Percentiles rank a stretch among this genome's conserved stretches.
Evolutionary conservation across 2,888 invertebrate genomes (phyloP).

Genomic region (Margaritifera margaritifera): DNA sequence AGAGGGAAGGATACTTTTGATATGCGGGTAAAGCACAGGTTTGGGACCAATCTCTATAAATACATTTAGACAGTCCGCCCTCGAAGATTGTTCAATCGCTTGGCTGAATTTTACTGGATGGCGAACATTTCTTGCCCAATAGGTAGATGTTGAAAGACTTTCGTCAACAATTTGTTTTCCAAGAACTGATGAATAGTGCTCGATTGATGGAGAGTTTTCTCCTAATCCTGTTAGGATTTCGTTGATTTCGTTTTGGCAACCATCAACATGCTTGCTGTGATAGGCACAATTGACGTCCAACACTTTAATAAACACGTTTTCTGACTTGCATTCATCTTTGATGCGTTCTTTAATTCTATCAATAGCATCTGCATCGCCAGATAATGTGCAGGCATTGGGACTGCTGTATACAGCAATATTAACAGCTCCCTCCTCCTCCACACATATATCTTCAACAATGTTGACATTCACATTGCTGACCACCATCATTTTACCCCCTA

Average conservation of each 20-base stretch:
- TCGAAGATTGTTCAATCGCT: slow-evolving; percentile 28
- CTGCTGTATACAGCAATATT: slow-evolving; percentile 46
- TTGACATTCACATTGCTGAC: slow-evolving; percentile 24
- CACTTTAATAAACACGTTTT: slow-evolving; percentile 21
- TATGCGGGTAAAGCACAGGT: slow-evolving; percentile 47
- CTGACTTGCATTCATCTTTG: slow-evolving; percentile 9
- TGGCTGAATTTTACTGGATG: slow-evolving; percentile 49
- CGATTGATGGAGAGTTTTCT: slow-evolving; percentile 15
- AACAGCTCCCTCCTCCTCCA: slow-evolving; percentile 7
- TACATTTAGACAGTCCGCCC: slow-evolving; percentile 27
- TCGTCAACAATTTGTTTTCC: slow-evolving; percentile 23
- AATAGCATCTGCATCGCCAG: slow-evolving; percentile 37
- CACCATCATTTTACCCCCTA: slow-evolving; percentile 46
- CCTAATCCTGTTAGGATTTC: slow-evolving; percentile 23
- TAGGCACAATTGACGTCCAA: slow-evolving; percentile 53
- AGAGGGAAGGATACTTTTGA: slow-evolving; percentile 30
- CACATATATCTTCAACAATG: slow-evolving; percentile 17
- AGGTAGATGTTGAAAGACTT: slow-evolving; percentile 35
- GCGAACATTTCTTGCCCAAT: slow-evolving; percentile 56
- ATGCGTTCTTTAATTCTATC: slow-evolving; percentile 28
- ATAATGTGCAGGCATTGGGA: slow-evolving; percentile 36
- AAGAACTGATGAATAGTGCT: slow-evolving; percentile 52
- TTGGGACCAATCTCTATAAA: slow-evolving; percentile 60
- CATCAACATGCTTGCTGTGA: slow-evolving; percentile 50
- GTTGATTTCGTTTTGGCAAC: slow-evolving; percentile 31